Percentiles rank a stretch among this genome's conserved stretches.
phyloP scores from a whole-genome alignment of 2,888 invertebrate genomes.

The Ormia ochracea region DNA sequence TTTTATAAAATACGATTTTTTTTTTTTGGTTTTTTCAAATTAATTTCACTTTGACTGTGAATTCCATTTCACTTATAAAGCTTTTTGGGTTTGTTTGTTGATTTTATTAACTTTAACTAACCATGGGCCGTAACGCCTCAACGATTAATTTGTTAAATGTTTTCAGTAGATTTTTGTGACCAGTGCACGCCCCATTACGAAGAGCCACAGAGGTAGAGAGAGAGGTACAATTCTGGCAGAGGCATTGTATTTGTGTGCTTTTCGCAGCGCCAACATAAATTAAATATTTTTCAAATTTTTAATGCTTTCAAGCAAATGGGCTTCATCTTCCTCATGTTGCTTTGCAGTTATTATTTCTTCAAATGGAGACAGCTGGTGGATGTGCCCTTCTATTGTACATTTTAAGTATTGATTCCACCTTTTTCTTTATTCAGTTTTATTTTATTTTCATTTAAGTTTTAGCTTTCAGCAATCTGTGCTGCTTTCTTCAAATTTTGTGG shows the following conservation, averaged over 20 bases:
- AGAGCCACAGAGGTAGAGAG: neutral
- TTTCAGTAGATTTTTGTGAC: conserved; percentile 31
- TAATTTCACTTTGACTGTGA: no score
- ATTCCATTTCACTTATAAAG: conserved; percentile 12
- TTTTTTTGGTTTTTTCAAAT: neutral
- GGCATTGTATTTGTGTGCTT: no score
- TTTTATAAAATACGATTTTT: neutral
- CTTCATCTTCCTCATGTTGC: neutral
- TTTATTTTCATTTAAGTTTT: conserved; percentile 3
- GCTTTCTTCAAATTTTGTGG: neutral
- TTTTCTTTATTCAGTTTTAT: no score
- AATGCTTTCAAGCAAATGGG: neutral
- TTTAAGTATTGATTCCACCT: conserved; percentile 10
- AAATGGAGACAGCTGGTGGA: conserved; percentile 50
- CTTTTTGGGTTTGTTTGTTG: neutral
- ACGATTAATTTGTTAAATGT: conserved; percentile 64
- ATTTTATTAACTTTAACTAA: conserved; percentile 13
- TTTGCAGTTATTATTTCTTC: conserved; percentile 5
- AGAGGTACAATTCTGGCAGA: no score
- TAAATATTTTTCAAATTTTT: no score
- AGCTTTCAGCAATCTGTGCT: conserved; percentile 16
- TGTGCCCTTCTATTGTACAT: neutral
- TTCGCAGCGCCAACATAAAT: no score
- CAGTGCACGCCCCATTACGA: neutral
- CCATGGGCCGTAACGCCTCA: conserved; percentile 64